These are phyloP conservation scores for Gadopsis marmoratus DNA, from an alignment of 2,797 vertebrate species.

Conservation along the genomic window DNA sequence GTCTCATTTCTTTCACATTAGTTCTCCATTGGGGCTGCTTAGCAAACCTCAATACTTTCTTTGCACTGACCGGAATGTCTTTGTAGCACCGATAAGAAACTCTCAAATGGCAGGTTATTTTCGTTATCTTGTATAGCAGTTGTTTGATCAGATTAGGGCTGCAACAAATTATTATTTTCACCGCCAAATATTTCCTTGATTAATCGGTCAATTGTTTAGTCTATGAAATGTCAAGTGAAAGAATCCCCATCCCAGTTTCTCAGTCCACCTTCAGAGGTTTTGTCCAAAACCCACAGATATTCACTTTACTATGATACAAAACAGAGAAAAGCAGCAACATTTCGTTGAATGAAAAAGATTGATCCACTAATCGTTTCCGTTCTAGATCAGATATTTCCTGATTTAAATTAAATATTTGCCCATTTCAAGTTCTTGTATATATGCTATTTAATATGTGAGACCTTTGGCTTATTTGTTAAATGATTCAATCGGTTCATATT, in stretches of 20 bases:
- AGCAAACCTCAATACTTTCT: not conserved
- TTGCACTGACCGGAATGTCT: not conserved
- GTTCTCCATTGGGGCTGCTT: not conserved
- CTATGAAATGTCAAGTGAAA: not conserved
- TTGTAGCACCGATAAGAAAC: not conserved
- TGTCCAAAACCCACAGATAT: not conserved
- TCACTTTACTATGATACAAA: not conserved
- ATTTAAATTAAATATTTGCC: not conserved
- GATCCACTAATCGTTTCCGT: not conserved
- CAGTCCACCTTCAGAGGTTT: not conserved
- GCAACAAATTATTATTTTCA: not conserved
- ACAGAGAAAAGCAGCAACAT: not conserved
- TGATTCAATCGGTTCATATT: not conserved
- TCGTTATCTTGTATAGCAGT: not conserved
- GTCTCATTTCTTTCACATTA: not conserved
- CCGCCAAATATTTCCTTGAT: not conserved
- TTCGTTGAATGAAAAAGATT: not conserved
- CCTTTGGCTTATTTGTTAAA: not conserved
- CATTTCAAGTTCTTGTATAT: not conserved
- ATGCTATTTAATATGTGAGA: not conserved
- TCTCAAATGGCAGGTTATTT: not conserved
- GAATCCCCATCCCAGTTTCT: not conserved
- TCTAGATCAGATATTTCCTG: not conserved
- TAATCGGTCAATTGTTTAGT: not conserved
- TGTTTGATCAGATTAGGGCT: not conserved